Base-by-base conservation (phyloP, 2,113 vertebrate genomes). In the Nothocercus julius region DNA sequence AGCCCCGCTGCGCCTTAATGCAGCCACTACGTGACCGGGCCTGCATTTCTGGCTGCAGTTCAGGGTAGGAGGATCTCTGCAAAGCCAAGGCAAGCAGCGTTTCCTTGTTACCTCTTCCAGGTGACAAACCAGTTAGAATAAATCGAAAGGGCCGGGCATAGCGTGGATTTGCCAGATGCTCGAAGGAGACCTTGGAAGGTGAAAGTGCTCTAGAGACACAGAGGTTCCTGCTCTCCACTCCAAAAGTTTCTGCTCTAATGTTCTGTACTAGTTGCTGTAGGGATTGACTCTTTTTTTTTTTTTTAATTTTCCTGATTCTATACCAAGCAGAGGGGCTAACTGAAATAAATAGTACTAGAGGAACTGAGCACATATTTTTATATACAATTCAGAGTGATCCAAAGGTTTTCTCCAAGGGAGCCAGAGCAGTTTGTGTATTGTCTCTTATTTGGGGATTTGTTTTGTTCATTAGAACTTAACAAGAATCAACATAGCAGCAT, bases 291-390 rank as follows among this genome's bases (percentile, higher is more conserved):
- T 53, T 3, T 61, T 6, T 21, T 79, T 38, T 0, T 47, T 54
- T 2, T 22, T 5, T 21, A 36, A 36, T 53, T 76, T 91, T 91
- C 66, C 32, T n/a, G 30, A 68, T 87, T 51, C 25, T 81, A 4
- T 70, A 4, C 90, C 0, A 4, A 20, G n/a, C 2, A 53, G 15
- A 9, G 9, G 2, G 42, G 2, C 2, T 72, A 75, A 84, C 11
- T 56, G 30, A 67, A 68, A 73, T 25, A 64, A 85, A 72, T 38
- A 42, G 2, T 28, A 22, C 16, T 9, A 25, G 24, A 77, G 13
- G 17, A 79, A 34, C 27, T 62, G 40, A 42, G 40, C 40, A 42
- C 40, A 42, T 51, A 8, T 87, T 80, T 85, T 58, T 56, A 12
- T 64, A 30, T 36, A 34, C 1, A 20, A 5, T 75, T 93, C 17